These are phyloP conservation scores for Brachypteracias leptosomus DNA, from an alignment of 2,113 vertebrate species.

Conservation along the genomic window DNA sequence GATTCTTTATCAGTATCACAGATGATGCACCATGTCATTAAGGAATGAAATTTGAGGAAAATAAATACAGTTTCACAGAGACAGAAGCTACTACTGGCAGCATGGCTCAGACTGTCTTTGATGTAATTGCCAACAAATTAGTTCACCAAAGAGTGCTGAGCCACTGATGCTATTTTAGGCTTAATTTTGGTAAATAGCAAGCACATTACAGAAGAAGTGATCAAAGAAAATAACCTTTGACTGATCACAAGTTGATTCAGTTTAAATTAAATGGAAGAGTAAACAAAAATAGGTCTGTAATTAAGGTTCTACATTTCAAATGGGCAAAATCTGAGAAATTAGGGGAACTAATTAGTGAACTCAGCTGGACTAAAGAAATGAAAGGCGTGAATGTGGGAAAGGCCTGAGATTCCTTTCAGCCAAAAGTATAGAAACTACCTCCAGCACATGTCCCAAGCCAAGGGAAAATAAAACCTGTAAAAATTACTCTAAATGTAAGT, in stretches of 20 bases:
- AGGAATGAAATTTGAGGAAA: slow-evolving; percentile 17
- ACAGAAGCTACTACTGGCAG: background rate
- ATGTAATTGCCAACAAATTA: slow-evolving; percentile 60
- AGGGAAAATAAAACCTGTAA: background rate
- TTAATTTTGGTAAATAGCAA: slow-evolving; percentile 29
- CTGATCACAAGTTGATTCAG: slow-evolving; percentile 49
- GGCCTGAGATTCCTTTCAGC: background rate
- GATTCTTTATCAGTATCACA: background rate
- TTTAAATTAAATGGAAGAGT: slow-evolving; percentile 43
- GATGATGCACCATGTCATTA: background rate
- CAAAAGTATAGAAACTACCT: background rate
- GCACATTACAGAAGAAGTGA: background rate
- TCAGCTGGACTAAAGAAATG: slow-evolving; percentile 12
- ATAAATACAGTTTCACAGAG: background rate
- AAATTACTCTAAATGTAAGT: background rate
- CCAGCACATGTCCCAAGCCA: background rate
- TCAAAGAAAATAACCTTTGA: slow-evolving; percentile 63
- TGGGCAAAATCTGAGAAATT: slow-evolving; percentile 18
- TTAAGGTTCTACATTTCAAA: slow-evolving; percentile 37
- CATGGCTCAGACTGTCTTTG: background rate
- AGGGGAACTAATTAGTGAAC: slow-evolving; percentile 19
- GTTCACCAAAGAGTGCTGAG: slow-evolving; percentile 38
- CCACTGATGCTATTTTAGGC: slow-evolving; percentile 50
- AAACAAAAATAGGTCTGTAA: slow-evolving; percentile 58
- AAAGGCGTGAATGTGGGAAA: background rate